These are phyloP conservation scores for Montipora capricornis DNA, from an alignment of 64 coral and sea anemone species.

Conservation along the genomic window DNA sequence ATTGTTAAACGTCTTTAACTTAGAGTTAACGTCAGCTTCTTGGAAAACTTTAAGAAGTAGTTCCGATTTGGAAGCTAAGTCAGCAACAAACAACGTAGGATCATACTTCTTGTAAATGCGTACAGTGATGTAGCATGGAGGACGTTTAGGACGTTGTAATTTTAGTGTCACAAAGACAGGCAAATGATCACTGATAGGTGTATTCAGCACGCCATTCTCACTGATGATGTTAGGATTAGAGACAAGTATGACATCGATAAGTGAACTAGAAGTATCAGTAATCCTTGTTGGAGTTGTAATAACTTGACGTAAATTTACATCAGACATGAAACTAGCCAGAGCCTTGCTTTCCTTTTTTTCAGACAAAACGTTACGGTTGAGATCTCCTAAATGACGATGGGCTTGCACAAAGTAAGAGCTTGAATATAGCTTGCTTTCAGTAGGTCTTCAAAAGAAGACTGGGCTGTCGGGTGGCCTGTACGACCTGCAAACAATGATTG, in stretches of 20 bases:
- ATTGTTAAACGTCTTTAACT: neutral
- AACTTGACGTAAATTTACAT: constrained; percentile 24
- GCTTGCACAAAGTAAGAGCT: too few species aligned
- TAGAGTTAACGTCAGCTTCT: too few species aligned
- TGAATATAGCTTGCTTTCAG: too few species aligned
- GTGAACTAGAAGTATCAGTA: neutral
- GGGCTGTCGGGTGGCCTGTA: constrained; percentile 26
- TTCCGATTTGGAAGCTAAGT: constrained; percentile 43
- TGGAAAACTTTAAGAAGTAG: constrained; percentile 58
- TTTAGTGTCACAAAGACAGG: constrained; percentile 50
- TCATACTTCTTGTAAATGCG: constrained; percentile 20
- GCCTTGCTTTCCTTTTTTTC: too few species aligned
- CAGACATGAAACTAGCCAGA: too few species aligned
- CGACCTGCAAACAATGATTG: too few species aligned
- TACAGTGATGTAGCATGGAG: too few species aligned
- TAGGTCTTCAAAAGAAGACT: constrained; percentile 26
- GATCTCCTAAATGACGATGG: too few species aligned
- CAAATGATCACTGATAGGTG: constrained; percentile 66
- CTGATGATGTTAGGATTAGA: too few species aligned
- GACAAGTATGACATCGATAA: neutral
- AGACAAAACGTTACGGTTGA: too few species aligned
- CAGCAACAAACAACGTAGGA: neutral
- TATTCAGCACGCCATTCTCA: too few species aligned
- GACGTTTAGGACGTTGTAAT: constrained; percentile 34
- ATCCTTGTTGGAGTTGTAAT: constrained; percentile 45